Evolutionary conservation across 1,140 invertebrate genomes (phyloP), one percentile per base, ranked within the genome.

Genomic region (Matsumurasca onukii): DNA sequence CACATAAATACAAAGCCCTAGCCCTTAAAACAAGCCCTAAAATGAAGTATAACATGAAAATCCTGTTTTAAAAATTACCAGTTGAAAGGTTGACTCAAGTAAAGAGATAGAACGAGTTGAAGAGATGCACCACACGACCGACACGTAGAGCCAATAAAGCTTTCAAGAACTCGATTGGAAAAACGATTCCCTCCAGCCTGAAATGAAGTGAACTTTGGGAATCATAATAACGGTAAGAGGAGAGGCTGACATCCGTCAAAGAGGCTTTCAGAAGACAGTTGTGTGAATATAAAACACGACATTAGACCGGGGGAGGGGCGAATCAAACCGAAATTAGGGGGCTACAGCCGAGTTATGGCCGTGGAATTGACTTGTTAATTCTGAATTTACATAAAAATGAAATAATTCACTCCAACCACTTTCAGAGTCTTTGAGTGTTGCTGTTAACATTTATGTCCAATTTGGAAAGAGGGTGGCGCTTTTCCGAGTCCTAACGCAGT

Each of bases 381-480:
- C 55, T 5, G 55, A 59, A 59, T 59, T 59, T 59, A 59, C 55
- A 59, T 59, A 59, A 59, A 59, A 59, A 59, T 59, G 55, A 59
- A 59, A 59, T 59, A 59, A 59, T 59, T 59, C 55, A 59, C 55
- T 59, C 24, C 55, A 29, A 59, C 55, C 55, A 59, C 55, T 59
- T 59, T 59, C 22, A n/a, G 55, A 59, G 55, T 59, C 55, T 59
- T 59, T 59, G 55, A 59, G 55, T 39, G 34, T 59, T 24, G 55
- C 55, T 59, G 55, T 59, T 59, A 59, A 59, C 55, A 59, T 59
- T 59, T 59, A 59, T 59, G 55, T 59, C 55, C 55, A 59, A 59
- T 59, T 59, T 59, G 24, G 55, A 29, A 27, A 9, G 55, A 29
- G 55, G 49, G 49, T 22, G 55, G 12, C 24, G 55, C 55, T 59